A percentile compares a stretch with the other conserved stretches of the same genome.
Conservation (phyloP, 1,140 invertebrate species). For the Hermetia illucens region DNA sequence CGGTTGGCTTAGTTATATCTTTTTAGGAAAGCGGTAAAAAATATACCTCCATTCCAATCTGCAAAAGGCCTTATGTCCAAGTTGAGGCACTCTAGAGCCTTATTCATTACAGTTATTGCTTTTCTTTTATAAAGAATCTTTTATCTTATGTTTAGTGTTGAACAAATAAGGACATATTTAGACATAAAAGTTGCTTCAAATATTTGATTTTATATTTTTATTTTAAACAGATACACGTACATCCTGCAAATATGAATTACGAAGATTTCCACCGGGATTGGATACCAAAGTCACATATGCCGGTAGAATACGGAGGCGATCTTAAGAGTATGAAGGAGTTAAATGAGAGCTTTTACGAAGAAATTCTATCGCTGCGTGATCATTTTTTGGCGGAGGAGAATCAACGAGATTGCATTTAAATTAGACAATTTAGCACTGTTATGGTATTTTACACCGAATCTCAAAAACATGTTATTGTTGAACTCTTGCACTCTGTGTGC, state of each 20-base stretch:
- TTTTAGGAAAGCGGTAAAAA: no score
- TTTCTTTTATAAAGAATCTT: constrained; percentile 1
- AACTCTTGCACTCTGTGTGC: no score
- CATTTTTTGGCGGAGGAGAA: constrained; percentile 32
- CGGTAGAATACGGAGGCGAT: constrained; percentile 34
- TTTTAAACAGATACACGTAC: constrained; percentile 29
- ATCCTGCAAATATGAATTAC: constrained; percentile 25
- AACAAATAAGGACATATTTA: no score
- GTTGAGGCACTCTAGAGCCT: no score
- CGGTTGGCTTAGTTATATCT: no score
- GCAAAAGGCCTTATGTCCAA: no score
- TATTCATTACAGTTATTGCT: no score
- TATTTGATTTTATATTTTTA: not conserved
- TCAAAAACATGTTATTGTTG: no score
- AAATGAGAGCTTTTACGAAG: constrained; percentile 21
- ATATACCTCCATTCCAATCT: no score
- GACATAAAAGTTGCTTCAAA: no score
- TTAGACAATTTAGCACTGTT: not conserved
- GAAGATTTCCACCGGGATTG: constrained; percentile 28
- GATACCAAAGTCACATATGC: constrained; percentile 32
- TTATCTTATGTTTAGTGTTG: no score
- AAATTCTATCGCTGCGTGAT: constrained; percentile 24
- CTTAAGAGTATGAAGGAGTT: constrained; percentile 26
- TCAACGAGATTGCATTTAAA: constrained; percentile 6
- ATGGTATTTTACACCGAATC: no score